Percentiles rank a stretch among this genome's conserved stretches.
Evolutionary conservation across 2,888 invertebrate species (phyloP).

Genomic region (Seira ritae): DNA sequence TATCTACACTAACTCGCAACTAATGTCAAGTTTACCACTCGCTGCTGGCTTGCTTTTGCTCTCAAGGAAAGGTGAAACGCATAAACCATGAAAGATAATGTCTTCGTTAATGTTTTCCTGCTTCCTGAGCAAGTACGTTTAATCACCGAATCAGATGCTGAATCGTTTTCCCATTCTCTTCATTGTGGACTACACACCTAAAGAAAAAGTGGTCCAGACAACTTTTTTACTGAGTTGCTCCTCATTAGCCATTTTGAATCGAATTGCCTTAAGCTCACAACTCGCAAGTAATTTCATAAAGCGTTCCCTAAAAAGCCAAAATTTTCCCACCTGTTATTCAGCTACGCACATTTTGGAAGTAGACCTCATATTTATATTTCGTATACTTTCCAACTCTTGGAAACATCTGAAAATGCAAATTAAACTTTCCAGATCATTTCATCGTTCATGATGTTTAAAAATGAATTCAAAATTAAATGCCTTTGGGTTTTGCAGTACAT

Average conservation of each 20-base stretch:
- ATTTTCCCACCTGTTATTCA: background rate
- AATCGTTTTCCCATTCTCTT: background rate
- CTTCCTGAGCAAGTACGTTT: background rate
- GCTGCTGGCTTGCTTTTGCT: too few relatives aligned
- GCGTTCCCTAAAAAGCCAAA: background rate
- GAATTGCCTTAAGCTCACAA: background rate
- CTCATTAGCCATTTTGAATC: conserved; percentile 10
- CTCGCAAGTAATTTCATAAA: background rate
- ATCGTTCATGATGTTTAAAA: too few relatives aligned
- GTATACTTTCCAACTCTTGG: background rate
- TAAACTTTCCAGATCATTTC: background rate
- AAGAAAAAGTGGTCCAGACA: conserved; percentile 12
- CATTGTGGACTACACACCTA: too few relatives aligned
- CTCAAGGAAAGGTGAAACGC: too few relatives aligned
- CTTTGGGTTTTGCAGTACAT: too few relatives aligned
- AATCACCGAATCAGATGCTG: conserved; percentile 10
- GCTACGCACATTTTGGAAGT: background rate
- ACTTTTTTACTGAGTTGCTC: background rate
- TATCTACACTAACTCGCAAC: too few relatives aligned
- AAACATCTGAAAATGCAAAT: background rate
- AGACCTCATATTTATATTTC: background rate
- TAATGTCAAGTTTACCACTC: too few relatives aligned
- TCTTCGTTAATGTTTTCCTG: conserved; percentile 4
- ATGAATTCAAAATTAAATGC: too few relatives aligned
- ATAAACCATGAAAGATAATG: background rate